A percentile compares a stretch with the other conserved stretches of the same genome.
These are phyloP conservation scores for Luidia sarsii DNA, from an alignment of 53 echinoderm and acorn worm genomes.

Conservation along the genomic window DNA sequence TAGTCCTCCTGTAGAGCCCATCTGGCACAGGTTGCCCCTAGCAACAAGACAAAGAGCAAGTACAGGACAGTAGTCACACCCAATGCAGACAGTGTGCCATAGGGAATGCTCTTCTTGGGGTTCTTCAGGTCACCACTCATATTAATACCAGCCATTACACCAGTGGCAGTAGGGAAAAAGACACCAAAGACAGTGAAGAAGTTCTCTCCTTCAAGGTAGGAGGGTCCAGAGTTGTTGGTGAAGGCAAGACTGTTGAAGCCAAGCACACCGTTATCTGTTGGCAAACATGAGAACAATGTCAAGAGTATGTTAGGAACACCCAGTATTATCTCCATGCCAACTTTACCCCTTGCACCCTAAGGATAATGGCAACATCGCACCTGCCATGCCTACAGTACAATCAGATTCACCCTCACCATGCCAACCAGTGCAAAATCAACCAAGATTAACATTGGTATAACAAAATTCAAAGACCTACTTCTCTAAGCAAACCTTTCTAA, in stretches of 20 bases:
- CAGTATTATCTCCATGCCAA: no score
- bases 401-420: no score
- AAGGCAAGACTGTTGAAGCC: constrained; percentile 79
- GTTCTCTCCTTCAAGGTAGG: constrained; percentile 73
- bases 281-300: neutral
- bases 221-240: constrained; percentile 79
- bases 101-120: constrained; percentile 84
- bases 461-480: no score
- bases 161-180: constrained; percentile 98
- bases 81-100: constrained; percentile 87
- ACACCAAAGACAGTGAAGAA: constrained; percentile 99
- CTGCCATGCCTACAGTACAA: no score
- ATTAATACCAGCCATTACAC: constrained; percentile 97
- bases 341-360: no score
- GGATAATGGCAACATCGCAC: no score
- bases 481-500: no score
- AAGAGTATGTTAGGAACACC: no score
- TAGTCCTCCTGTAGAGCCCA: constrained; percentile 79
- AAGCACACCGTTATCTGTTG: constrained; percentile 73
- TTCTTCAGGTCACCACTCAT: constrained; percentile 95
- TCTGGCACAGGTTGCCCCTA: constrained; percentile 82
- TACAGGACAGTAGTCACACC: constrained; percentile 87
- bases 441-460: no score
- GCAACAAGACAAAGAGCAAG: constrained; percentile 81
- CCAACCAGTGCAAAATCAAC: no score